These are phyloP conservation scores for Semnornis frantzii DNA, from an alignment of 2,113 vertebrate genomes.

Conservation along the genomic window DNA sequence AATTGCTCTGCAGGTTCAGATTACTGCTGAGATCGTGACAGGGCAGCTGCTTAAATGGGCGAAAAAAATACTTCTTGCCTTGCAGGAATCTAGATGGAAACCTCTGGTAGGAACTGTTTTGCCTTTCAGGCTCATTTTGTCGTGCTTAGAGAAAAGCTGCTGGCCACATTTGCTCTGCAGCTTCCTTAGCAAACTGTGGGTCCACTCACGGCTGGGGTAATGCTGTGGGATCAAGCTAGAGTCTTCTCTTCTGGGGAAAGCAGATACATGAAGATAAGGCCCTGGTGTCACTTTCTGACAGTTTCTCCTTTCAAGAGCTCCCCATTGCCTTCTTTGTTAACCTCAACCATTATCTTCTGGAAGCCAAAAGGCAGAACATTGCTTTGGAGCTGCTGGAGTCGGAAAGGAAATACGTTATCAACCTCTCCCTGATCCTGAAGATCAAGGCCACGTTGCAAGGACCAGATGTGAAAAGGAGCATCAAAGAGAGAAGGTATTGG, in stretches of 20 bases:
- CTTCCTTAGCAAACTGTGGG: background rate
- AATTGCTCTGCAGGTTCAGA: background rate
- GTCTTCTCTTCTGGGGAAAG: background rate
- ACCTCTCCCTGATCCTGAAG: conserved; percentile 92
- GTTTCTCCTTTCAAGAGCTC: background rate
- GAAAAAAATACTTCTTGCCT: background rate
- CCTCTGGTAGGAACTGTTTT: background rate
- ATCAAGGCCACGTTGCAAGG: conserved; percentile 93
- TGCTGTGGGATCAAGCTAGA: background rate
- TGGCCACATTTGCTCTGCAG: background rate
- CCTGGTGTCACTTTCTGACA: background rate
- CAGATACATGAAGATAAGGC: background rate
- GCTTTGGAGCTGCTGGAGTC: conserved; percentile 95
- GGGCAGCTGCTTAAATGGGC: background rate
- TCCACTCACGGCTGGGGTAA: background rate
- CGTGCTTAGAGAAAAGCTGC: background rate
- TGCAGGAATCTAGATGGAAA: background rate
- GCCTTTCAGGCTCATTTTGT: background rate
- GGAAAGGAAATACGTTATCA: conserved; percentile 92
- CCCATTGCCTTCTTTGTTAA: conserved; percentile 14
- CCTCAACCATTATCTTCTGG: conserved; percentile 38
- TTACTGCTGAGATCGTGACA: background rate
- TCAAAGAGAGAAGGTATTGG: conserved; percentile 92
- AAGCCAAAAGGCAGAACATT: conserved; percentile 90
- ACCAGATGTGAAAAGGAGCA: conserved; percentile 82